Evolutionary conservation across 2,797 vertebrate genomes (phyloP).

Genomic region (Sebastes cheni): DNA sequence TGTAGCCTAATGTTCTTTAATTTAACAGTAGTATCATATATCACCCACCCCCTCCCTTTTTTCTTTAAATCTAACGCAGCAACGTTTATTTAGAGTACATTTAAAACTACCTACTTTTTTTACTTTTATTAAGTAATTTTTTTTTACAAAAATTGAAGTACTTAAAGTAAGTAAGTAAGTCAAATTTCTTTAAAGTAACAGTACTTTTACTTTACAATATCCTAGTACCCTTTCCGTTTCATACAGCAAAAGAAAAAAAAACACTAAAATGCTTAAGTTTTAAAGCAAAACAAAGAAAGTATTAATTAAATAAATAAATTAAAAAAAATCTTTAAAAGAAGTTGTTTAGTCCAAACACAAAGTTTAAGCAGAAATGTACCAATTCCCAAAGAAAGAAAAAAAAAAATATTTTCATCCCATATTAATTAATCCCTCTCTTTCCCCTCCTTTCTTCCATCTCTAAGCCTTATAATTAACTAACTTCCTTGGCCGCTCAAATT

Average conservation of each 20-base stretch:
- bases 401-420: background rate
- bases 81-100: background rate
- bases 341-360: background rate
- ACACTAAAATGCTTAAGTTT: background rate
- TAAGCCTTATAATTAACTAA: slow-evolving; percentile 8
- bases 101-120: background rate
- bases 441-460: background rate
- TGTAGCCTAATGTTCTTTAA: background rate
- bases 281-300: background rate
- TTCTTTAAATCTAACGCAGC: too few relatives aligned
- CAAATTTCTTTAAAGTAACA: too few relatives aligned
- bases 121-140: background rate
- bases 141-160: too few relatives aligned
- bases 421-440: background rate
- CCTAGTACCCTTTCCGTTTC: too few relatives aligned
- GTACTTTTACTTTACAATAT: too few relatives aligned
- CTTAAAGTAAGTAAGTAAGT: too few relatives aligned
- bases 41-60: background rate
- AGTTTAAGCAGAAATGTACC: background rate
- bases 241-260: background rate
- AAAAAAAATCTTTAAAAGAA: background rate
- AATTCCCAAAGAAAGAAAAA: background rate
- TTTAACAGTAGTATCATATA: background rate
- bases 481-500: background rate
- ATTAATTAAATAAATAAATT: background rate